Base-by-base conservation (phyloP, 2,797 vertebrate species). In the Decapterus maruadsi region DNA sequence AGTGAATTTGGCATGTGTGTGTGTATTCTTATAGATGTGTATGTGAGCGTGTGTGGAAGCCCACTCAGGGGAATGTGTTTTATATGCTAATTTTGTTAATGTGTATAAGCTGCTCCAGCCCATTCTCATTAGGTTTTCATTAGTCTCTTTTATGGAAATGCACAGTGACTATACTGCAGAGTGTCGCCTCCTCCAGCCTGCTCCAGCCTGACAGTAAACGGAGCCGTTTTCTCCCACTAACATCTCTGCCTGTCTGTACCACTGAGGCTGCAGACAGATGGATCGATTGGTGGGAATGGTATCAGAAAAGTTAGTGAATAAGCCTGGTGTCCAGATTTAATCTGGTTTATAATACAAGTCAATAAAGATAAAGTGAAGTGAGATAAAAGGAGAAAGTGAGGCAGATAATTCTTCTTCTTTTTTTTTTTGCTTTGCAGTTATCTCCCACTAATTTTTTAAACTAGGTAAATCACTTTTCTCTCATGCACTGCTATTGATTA, bases 121-220 rank as follows among this genome's bases (percentile, higher is more conserved):
- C 89, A 83, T 94, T 93, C 87, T 93, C 93, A 94, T 95, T 94
- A 95, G 89, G 71, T 88, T 94, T 92, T 92, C 92, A 94, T 95
- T 94, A 95, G 90, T 81, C 74, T 77, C 34, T 78, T 91, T 93
- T 85, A 93, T 92, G 87, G 86, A 91, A 91, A 90, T 83, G 85
- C 83, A 81, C 81, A 79, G 70, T 60, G 86, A 77, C 85, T 83
- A 51, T 81, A 76, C 72, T 75, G 83, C 84, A 58, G 59, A 75
- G 84, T 68, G 5, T 59, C 36, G 57, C 38, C 70, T 20, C 20
- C 71, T 63, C 58, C 62, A 42, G 57, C 38, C 70, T 20, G 19
- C 71, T 63, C 58, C 62, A 42, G 59, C 57, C 70, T 80, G 78
- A 73, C 68, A 65, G 75, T 54, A 38, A 85, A 82, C 71, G 2